Evolutionary conservation across 2,797 vertebrate species (phyloP), one percentile per base, ranked within the genome.

Genomic region (Tachyglossus aculeatus): DNA sequence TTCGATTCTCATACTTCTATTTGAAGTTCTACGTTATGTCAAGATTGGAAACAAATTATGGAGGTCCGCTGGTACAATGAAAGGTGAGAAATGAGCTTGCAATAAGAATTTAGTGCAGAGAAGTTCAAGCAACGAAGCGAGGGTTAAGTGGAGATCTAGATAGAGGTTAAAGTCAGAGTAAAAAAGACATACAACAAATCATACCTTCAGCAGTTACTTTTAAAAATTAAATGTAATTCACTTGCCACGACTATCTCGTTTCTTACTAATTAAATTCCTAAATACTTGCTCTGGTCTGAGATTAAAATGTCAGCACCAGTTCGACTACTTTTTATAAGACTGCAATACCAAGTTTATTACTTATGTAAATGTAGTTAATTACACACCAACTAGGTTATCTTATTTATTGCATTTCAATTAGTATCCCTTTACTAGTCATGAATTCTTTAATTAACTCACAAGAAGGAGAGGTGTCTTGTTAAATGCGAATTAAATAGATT

Each of bases 401-500:
- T 87, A 85, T 90, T 90, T 89, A 90, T 86, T 86, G 79, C 82
- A 74, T 90, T 90, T 88, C 89, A 90, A 83, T 87, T 83, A 83
- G 82, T 66, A 83, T 86, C 73, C 67, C 85, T 88, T 78, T 85
- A 89, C 89, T 87, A 93, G 81, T 83, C 80, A 78, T 74, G 81
- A 86, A 74, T 71, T 85, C 79, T 86, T 88, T 90, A 92, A 93
- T 90, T 92, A 92, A 89, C 77, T 90, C 81, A 80, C 64, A 81
- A 84, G 80, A 88, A 84, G 67, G 90, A 89, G 86, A 91, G 79
- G 82, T 87, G 81, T 84, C 88, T 91, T 82, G 88, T 90, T 92
- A 92, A 90, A 88, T 88, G 86, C 86, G 88, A 90, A 86, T 90
- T 88, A 91, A 92, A 88, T 83, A 83, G 72, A 83, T 85, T 90